Conservation (phyloP, 2,113 vertebrate genomes). For the Pionites leucogaster region DNA sequence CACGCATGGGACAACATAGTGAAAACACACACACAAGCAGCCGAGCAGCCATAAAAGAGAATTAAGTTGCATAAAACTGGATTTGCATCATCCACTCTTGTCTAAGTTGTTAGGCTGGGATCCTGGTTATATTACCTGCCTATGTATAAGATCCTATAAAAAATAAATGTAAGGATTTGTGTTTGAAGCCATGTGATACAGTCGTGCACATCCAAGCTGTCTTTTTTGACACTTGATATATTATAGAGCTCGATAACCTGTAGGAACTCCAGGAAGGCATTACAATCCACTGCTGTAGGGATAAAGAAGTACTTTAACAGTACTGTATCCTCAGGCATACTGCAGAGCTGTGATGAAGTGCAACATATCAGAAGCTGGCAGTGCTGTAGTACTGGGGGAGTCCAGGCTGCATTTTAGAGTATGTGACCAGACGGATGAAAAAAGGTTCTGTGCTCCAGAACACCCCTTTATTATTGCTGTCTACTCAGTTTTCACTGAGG, state of each 20-base stretch:
- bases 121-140: neutral
- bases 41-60: neutral
- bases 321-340: neutral
- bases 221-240: neutral
- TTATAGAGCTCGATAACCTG: neutral
- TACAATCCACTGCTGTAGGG: neutral
- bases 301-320: neutral
- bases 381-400: neutral
- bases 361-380: neutral
- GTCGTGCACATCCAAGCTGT: neutral
- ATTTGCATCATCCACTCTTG: neutral
- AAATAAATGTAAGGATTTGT: neutral
- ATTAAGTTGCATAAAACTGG: neutral
- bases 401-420: neutral
- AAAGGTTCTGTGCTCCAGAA: neutral
- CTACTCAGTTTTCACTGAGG: neutral
- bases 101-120: neutral
- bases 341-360: rapidly evolving
- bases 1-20: neutral
- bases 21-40: neutral
- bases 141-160: neutral
- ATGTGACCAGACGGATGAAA: neutral
- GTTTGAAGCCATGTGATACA: neutral
- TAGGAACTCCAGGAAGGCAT: neutral
- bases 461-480: rapidly evolving